Evolutionary conservation across 2,113 vertebrate genomes (phyloP), one percentile per base, ranked within the genome.

Genomic region (Periophthalmodon schlosseri): DNA sequence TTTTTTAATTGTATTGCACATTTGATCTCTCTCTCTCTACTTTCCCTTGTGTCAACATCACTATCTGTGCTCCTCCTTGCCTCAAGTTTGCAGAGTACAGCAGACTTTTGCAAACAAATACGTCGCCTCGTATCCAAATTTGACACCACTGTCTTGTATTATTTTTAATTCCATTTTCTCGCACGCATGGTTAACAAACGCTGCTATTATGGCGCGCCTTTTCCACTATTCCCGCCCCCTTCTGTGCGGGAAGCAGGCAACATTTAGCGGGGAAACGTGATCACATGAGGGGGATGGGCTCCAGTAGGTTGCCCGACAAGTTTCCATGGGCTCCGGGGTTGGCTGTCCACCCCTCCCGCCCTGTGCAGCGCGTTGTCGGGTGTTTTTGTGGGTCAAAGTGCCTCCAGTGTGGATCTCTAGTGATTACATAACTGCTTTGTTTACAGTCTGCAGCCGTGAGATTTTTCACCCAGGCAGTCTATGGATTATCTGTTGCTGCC

Each of bases 391-490:
- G 84, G 86, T 88, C 82, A 85, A 28, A 57, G 74, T 68, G 71
- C 54, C 68, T 82, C 46, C 71, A 69, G 79, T 50, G 52, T 28
- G 57, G 68, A 77, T 77, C 82, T 74, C 74, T 81, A 63, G 64
- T 82, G 74, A 76, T 91, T 88, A 82, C 86, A 82, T 88, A 87
- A 87, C 81, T 73, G 84, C 84, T 86, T 89, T 92, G 91, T 92
- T 92, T 90, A 91, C 89, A 87, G 78, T 87, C 64, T 57, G 77
- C 52, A 21, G 52, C 80, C 89, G 86, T 87, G 88, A 90, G 91
- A 87, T 75, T 75, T 66, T 28, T 78, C 69, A 77, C 70, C 14
- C 76, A 74, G 66, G 24, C 69, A 77, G 73, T 79, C 67, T 72
- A 65, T 83, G 68, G 78, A 75, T 73, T 52, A 49, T 77, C 79